Base-by-base conservation (phyloP, 2,888 invertebrate genomes). In the Andrena bicolor region DNA sequence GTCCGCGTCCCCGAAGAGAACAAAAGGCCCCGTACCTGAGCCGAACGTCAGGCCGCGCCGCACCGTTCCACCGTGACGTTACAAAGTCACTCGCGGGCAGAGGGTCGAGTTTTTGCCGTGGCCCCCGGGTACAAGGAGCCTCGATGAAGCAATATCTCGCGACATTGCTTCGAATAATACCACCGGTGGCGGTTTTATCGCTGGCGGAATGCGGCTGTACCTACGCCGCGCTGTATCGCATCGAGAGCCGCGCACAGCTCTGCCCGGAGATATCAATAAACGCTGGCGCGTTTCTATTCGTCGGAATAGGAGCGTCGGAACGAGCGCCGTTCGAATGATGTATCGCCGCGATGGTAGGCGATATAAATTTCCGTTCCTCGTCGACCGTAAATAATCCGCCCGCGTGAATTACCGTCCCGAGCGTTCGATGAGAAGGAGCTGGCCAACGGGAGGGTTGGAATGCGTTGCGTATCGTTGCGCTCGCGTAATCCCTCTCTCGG, bases 91-190 rank as follows among this genome's bases (percentile, higher is more conserved):
- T 48, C 74, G 51, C 63, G 23, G 23, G 20, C 32, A 28, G 80
- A 69, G 49, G 58, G 32, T 69, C 81, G 51, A 28, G 73, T 83
- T 85, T 84, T 84, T 76, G 68, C 51, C 48, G n/a, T 20, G 16
- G 23, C 30, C 61, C 20, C 65, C 23, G 23, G 56, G 51, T 30
- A 71, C 74, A 60, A 63, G 78, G 49, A 20, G 51, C 56, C 51
- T 65, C 80, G 77, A 73, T 78, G 80, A 85, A 80, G 85, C 83
- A 78, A 85, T 85, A 78, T 78, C 77, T 71, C 84, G 81, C 81
- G 84, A 80, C 73, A 74, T 68, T 66, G 61, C 51, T 13, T 74
- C 53, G 68, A 63, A 74, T 77, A 84, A 84, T 77, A n/a, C 10
- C 53, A 63, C 51, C 41, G 66, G n/a, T 64, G 70, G 49, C 49